These are phyloP conservation scores for Phalangium opilio DNA, from an alignment of 2,888 invertebrate genomes.

Conservation along the genomic window DNA sequence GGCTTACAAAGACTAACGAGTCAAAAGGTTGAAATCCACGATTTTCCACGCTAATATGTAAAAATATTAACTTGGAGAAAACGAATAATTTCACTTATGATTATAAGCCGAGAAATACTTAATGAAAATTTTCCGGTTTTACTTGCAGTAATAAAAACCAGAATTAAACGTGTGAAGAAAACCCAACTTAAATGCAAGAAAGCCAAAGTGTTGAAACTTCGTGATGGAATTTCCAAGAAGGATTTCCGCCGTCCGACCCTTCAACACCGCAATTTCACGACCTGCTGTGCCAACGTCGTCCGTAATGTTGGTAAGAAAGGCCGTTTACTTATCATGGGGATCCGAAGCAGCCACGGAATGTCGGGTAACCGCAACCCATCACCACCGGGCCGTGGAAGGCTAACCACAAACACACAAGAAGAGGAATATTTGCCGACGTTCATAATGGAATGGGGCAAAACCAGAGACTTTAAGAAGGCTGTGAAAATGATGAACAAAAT, in stretches of 20 bases:
- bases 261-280: constrained; percentile 28
- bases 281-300: constrained; percentile 30
- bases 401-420: too few relatives aligned
- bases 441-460: constrained; percentile 33
- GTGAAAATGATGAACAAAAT: constrained; percentile 31
- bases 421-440: constrained; percentile 27
- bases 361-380: too few relatives aligned
- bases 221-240: constrained; percentile 22
- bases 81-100: too few relatives aligned
- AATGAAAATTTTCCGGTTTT: too few relatives aligned
- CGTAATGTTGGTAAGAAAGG: constrained; percentile 22
- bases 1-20: too few relatives aligned
- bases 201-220: constrained; percentile 28
- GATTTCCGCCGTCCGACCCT: constrained; percentile 26
- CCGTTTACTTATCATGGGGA: constrained; percentile 28
- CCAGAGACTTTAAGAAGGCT: constrained; percentile 29
- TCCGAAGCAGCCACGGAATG: constrained; percentile 25
- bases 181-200: constrained; percentile 29
- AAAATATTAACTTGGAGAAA: too few relatives aligned
- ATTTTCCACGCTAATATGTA: too few relatives aligned
- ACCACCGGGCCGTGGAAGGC: too few relatives aligned
- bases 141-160: constrained; percentile 30
- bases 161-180: constrained; percentile 27
- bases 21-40: too few relatives aligned
- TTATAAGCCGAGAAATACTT: too few relatives aligned